These are phyloP conservation scores for Hycleus phaleratus DNA, from an alignment of 1,140 invertebrate species.

Conservation along the genomic window DNA sequence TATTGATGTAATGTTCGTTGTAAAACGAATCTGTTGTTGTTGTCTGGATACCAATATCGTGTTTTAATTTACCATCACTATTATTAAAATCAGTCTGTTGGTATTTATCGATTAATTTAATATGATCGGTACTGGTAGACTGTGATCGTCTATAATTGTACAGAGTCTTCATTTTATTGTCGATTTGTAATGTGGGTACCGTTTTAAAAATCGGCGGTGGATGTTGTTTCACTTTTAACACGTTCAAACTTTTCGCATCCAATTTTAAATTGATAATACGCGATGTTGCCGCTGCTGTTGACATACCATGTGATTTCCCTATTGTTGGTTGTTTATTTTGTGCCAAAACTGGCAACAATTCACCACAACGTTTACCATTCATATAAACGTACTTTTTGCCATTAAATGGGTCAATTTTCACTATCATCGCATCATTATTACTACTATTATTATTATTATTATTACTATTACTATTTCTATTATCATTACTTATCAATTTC, in stretches of 20 bases:
- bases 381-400: slow-evolving; percentile 6
- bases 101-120: background rate
- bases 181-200: no score
- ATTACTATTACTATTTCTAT: no score
- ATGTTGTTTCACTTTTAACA: background rate
- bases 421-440: background rate
- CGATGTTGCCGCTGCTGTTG: no score
- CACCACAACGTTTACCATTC: background rate
- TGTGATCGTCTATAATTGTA: no score
- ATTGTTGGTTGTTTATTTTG: background rate
- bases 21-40: background rate
- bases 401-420: slow-evolving; percentile 4
- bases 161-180: no score
- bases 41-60: background rate
- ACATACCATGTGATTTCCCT: no score
- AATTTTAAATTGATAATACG: background rate
- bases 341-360: background rate
- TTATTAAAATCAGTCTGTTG: background rate
- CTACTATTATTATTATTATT: no score
- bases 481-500: no score
- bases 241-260: background rate
- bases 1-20: background rate
- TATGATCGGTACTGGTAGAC: background rate
- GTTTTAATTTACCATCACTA: background rate
- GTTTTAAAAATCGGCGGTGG: background rate